Base-by-base conservation (phyloP, 2,113 vertebrate species). In the Ciconia boyciana region DNA sequence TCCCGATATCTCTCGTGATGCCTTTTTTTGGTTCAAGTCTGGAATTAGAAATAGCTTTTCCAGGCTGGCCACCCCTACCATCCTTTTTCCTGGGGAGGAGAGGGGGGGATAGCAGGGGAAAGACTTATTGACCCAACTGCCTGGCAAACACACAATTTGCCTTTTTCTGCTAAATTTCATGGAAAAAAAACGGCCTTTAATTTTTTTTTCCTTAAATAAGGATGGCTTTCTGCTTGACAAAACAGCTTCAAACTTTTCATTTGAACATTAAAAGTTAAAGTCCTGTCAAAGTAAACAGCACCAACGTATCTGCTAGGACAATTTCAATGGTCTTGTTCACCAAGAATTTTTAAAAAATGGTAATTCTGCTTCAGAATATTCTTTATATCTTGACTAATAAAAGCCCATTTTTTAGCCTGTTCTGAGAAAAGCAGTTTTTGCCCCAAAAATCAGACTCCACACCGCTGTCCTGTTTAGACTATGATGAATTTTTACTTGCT, bases 251-350 rank as follows among this genome's bases (percentile, higher is more conserved):
- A 28, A 62, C 28, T 20, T 61, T 16, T 32, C 11, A 16, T 52
- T 60, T 54, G 28, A 16, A 31, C 49, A 29, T 34, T 32, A n/a
- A 25, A 79, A 83, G 54, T 28, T 32, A 7, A 75, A 41, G n/a
- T 11, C 39, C 16, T 8, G 4, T 19, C 17, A 6, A 44, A 49
- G 44, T 28, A 28, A 60, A 49, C 0, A 3, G 12, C 7, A 3
- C 16, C 2, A 0, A 10, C 0, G 0, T 10, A 15, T 17, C 36
- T 6, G 1, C 43, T 34, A 39, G 49, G 54, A n/a, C 32, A 68
- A 46, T 32, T 62, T 13, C 5, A 2, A 21, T 52, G n/a, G 34
- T 14, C 15, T 74, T 11, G 4, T 32, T 29, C n/a, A 54, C 31
- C 6, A 34, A 44, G 18, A 52, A 51, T 29, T 39, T 46, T 7